phyloP scores from a whole-genome alignment of 2,113 vertebrate species.

The Collichthys lucidus region DNA sequence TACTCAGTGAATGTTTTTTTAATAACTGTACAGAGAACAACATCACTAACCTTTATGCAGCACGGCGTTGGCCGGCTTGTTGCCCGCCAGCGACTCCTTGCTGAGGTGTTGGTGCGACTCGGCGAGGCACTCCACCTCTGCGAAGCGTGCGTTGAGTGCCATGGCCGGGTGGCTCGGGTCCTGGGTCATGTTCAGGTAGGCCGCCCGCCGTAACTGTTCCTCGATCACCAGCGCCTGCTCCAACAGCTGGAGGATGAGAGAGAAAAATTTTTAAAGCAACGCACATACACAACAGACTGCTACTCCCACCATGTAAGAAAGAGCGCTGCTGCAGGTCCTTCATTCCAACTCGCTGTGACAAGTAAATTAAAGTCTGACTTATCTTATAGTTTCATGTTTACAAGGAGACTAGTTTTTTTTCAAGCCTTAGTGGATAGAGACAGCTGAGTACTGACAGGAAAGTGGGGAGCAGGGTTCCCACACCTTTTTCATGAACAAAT shows the following conservation, averaged over 20 bases:
- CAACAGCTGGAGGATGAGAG: constrained; percentile 84
- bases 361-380: no score
- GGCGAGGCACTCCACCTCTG: constrained; percentile 96
- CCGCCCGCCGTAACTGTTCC: constrained; percentile 95
- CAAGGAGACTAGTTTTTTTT: no score
- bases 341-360: no score
- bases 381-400: no score
- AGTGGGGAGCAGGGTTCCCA: no score
- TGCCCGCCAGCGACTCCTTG: constrained; percentile 96
- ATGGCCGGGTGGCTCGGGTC: constrained; percentile 96
- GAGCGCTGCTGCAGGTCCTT: no score
- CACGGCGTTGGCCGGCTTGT: constrained; percentile 97
- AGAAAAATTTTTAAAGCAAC: no score
- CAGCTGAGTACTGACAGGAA: no score
- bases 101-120: constrained; percentile 98
- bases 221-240: constrained; percentile 97
- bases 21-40: neutral
- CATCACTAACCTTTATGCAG: constrained; percentile 92
- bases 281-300: no score
- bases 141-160: constrained; percentile 95
- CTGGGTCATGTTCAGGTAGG: constrained; percentile 98
- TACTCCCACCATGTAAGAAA: no score
- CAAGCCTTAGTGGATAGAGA: no score
- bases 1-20: constrained; percentile 19
- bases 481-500: no score